A percentile compares a stretch with the other conserved stretches of the same genome.
Conservation (phyloP, 1,140 invertebrate genomes). For the Fopius arisanus region DNA sequence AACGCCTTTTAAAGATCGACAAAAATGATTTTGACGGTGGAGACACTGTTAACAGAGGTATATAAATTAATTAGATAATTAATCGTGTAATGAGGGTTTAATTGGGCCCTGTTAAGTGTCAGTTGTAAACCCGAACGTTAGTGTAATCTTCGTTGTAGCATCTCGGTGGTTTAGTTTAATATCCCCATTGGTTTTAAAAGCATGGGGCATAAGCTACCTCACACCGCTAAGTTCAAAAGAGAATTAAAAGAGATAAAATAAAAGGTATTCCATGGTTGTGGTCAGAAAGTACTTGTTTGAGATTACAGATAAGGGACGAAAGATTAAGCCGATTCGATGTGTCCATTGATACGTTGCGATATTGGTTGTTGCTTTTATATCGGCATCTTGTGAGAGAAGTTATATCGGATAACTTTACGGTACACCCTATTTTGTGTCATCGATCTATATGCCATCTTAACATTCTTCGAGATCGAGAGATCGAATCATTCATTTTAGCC, state of each 20-base stretch:
- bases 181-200: constrained; percentile 6
- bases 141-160: constrained; percentile 54
- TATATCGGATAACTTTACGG: neutral
- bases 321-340: constrained; percentile 62
- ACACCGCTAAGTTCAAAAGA: constrained; percentile 6
- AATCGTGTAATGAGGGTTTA: constrained; percentile 62
- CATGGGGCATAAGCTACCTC: constrained; percentile 26
- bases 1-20: neutral
- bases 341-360: constrained; percentile 41
- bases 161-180: constrained; percentile 41
- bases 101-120: constrained; percentile 63
- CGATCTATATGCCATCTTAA: neutral
- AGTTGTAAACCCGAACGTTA: constrained; percentile 34
- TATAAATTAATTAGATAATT: constrained; percentile 65
- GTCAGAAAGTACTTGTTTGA: constrained; percentile 55
- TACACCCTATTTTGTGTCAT: neutral
- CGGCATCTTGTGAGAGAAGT: neutral
- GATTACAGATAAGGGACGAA: constrained; percentile 53
- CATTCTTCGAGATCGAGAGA: neutral
- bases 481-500: neutral
- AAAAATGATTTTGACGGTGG: neutral
- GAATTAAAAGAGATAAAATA: neutral
- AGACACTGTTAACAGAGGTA: constrained; percentile 31
- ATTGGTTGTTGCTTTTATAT: constrained; percentile 7
- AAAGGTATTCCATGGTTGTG: neutral